Evolutionary conservation across 2,113 vertebrate genomes (phyloP).

Genomic region (Hyaena hyaena): DNA sequence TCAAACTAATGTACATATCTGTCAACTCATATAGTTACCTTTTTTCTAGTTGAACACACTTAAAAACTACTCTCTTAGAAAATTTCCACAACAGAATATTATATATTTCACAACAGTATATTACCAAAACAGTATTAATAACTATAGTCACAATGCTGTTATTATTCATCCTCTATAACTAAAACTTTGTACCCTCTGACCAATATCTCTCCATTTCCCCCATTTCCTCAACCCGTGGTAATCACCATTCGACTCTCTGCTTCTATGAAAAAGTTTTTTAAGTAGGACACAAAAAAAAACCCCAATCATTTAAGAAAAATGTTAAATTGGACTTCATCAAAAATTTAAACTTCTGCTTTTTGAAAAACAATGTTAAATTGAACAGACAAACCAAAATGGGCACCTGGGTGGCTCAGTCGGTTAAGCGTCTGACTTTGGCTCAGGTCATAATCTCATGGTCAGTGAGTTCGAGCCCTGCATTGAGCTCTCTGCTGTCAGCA

Average conservation of each 20-base stretch:
- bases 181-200: neutral
- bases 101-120: no score
- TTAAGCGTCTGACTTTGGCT: no score
- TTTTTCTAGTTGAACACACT: neutral
- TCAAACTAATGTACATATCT: neutral
- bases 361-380: neutral
- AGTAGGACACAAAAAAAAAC: neutral
- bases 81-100: neutral
- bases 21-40: neutral
- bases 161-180: neutral
- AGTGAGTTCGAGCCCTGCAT: no score
- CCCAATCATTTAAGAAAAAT: neutral
- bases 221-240: neutral
- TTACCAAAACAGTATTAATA: neutral
- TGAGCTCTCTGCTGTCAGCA: no score
- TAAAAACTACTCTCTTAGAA: neutral
- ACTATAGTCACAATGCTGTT: neutral
- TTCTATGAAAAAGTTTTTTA: neutral
- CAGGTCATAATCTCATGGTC: no score
- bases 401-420: no score
- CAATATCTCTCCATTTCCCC: neutral
- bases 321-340: conserved; percentile 1
- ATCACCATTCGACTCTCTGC: neutral
- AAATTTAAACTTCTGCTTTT: neutral
- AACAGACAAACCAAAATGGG: neutral